Conservation (phyloP, 1,140 invertebrate species). For the Zophobas morio region DNA sequence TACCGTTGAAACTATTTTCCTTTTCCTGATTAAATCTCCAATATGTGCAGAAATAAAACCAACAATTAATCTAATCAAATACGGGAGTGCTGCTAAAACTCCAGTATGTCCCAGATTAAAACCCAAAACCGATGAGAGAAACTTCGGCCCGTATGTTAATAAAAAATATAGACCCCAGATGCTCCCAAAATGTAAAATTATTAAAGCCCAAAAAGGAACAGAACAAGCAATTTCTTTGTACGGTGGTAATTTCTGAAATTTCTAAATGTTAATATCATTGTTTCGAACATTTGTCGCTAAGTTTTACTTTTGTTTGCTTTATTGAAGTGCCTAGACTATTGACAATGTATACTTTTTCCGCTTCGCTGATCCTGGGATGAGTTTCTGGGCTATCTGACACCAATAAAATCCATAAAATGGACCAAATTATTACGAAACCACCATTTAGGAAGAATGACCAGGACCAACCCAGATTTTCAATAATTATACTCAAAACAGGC, state of each 20-base stretch:
- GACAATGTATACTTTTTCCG: constrained; percentile 84
- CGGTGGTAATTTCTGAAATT: constrained; percentile 69
- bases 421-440: constrained; percentile 75
- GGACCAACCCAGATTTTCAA: constrained; percentile 78
- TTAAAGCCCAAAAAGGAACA: constrained; percentile 77
- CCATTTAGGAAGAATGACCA: constrained; percentile 82
- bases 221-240: constrained; percentile 75
- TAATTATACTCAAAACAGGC: constrained; percentile 76
- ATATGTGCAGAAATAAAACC: constrained; percentile 79
- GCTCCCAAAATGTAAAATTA: constrained; percentile 81
- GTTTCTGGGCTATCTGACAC: constrained; percentile 80
- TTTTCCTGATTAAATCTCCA: constrained; percentile 74
- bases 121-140: constrained; percentile 74
- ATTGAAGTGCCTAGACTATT: constrained; percentile 72
- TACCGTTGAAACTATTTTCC: constrained; percentile 24
- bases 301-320: constrained; percentile 68
- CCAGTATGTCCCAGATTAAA: constrained; percentile 84
- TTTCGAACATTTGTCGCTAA: no score
- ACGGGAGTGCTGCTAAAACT: constrained; percentile 78
- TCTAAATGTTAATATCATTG: no score
- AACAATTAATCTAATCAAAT: constrained; percentile 75
- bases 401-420: constrained; percentile 75
- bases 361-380: constrained; percentile 82
- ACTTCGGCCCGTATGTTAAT: constrained; percentile 90
- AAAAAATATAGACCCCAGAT: constrained; percentile 87